Conservation (phyloP, 2,888 invertebrate species). For the Magallana nippona region DNA sequence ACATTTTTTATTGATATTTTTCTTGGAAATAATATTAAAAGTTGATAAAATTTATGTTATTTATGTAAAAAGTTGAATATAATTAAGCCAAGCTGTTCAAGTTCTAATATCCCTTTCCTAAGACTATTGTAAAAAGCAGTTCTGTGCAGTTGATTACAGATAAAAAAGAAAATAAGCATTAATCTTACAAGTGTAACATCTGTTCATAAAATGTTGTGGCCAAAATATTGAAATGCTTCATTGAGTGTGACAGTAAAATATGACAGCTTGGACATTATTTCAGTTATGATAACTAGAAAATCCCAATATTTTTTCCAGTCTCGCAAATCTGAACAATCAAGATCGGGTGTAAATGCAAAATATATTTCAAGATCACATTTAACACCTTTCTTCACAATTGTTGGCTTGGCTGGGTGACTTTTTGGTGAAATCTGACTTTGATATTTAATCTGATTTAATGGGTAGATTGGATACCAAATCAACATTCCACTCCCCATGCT, state of each 20-base stretch:
- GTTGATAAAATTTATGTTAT: too few species aligned
- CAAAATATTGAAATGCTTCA: background rate
- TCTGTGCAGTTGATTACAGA: too few species aligned
- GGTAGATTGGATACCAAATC: background rate
- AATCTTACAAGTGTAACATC: conserved; percentile 14
- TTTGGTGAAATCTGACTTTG: conserved; percentile 13
- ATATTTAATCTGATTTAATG: conserved; percentile 26
- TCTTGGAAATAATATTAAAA: too few species aligned
- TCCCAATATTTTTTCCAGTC: background rate
- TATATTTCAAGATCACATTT: background rate
- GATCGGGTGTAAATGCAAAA: background rate
- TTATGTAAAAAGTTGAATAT: too few species aligned
- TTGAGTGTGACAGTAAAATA: background rate
- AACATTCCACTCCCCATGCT: conserved; percentile 9
- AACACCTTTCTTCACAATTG: background rate
- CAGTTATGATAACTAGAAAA: background rate
- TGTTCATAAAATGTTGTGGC: background rate
- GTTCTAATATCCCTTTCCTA: too few species aligned
- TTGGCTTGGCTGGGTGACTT: background rate
- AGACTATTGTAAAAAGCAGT: too few species aligned
- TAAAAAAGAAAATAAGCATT: too few species aligned
- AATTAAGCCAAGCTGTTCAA: too few species aligned
- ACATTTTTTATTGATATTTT: too few species aligned
- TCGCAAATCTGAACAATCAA: too few species aligned
- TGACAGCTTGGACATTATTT: background rate